Base-by-base conservation (phyloP, 1,140 invertebrate genomes). In the Drosophila subobscura region DNA sequence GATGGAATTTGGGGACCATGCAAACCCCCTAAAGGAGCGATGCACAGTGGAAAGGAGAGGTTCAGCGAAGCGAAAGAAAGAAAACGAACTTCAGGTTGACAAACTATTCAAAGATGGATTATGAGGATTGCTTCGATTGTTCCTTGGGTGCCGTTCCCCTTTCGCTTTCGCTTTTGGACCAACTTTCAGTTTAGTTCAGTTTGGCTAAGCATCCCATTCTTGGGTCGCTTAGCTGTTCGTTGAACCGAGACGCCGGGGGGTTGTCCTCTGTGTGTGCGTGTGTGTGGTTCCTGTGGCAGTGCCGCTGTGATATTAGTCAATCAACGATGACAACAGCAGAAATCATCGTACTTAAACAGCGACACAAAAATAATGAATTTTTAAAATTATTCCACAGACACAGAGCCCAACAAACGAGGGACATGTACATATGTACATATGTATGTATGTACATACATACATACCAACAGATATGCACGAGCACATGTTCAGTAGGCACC, bases 191-290 rank as follows among this genome's bases (percentile, higher is more conserved):
- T 8, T 29, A 2, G 7, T 5, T 33, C 2, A 3, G 7, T 33
- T 20, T 20, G 16, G 16, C 1, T 20, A 1, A 20, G 16, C 16
- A 8, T 3, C 2, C 8, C 76, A 79, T 70, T 77, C 59, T 63
- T 58, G 63, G 57, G 42, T 76, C 10, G 67, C 64, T 77, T 71
- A 74, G 78, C 81, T 81, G 80, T 86, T 71, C 80, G 60, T 85
- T 85, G 80, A 85, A 85, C 80, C 66, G 80, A 85, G 86, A 81
- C 66, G 53, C 53, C 54, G 53, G 61, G 16, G 16, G 55, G 40
- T 41, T 52, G 50, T 52, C 42, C 40, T 70, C 40, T 64, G 16
- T 16, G 29, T 55, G 56, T 56, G 49, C 27, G 59, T 66, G 46
- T n/a, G 44, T 20, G 23, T 64, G 78, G 61, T 63, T 12, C 33